phyloP scores from a whole-genome alignment of 2,888 invertebrate genomes.

The Rugalucina vietnamica region DNA sequence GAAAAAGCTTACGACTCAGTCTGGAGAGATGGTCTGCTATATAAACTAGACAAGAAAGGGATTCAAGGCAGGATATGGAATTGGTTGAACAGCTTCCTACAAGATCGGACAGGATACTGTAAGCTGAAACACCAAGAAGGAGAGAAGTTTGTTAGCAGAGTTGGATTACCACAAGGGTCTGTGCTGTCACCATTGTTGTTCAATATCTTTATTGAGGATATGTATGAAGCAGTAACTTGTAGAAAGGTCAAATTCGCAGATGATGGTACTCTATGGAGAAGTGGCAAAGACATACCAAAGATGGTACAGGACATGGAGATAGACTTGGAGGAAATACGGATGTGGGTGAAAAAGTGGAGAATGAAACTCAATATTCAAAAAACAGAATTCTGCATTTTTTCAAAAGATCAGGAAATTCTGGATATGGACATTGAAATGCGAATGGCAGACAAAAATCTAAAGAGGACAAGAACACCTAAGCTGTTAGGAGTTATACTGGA shows the following conservation, averaged over 20 bases:
- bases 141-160: background rate
- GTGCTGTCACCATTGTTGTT: constrained; percentile 36
- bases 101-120: constrained; percentile 13
- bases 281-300: background rate
- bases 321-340: constrained; percentile 2
- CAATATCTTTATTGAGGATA: constrained; percentile 23
- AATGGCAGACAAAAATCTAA: background rate
- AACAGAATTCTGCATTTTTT: background rate
- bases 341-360: constrained; percentile 23
- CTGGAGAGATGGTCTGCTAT: constrained; percentile 36
- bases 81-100: constrained; percentile 27
- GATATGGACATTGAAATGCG: background rate
- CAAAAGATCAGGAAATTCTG: background rate
- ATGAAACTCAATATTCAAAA: constrained; percentile 4
- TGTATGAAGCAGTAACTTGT: background rate
- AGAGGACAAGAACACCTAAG: background rate
- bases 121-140: background rate
- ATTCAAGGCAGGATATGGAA: constrained; percentile 23
- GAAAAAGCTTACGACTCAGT: constrained; percentile 41
- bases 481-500: constrained; percentile 29
- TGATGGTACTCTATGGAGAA: constrained; percentile 45
- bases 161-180: constrained; percentile 36
- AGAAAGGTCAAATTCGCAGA: constrained; percentile 36
- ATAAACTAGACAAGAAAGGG: constrained; percentile 18
- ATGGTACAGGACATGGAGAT: background rate